Base-by-base conservation (phyloP, 2,888 invertebrate genomes). In the Drosophila incognita region DNA sequence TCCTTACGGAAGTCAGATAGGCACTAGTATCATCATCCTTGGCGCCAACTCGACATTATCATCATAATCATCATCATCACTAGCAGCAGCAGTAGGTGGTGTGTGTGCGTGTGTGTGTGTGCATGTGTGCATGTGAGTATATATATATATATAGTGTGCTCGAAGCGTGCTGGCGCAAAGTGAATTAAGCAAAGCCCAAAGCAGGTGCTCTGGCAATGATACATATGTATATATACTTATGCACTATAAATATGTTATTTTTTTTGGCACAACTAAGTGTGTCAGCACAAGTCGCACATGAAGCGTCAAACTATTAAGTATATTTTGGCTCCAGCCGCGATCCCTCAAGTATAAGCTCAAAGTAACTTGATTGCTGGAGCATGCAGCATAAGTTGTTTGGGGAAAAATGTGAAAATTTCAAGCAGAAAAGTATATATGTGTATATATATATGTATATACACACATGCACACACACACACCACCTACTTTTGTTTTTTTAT, bases 271-370 rank as follows among this genome's bases (percentile, higher is more conserved):
- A 4, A 49, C 24, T 27, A 58, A 54, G 42, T 59, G 59, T 36
- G 31, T 46, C 49, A 53, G 27, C 52, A 49, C 40, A 76, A 75
- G 73, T 81, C 74, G 69, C 65, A 76, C 74, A 86, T 56, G 87
- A 79, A 75, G 87, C 84, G 84, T 75, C 76, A 81, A 81, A 81
- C 87, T 83, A 87, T 89, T 81, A 81, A 81, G 73, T 69, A 72
- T 68, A 81, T 72, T 78, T 75, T 74, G 69, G 71, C 68, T 69
- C 27, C 70, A 68, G 58, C 24, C 51, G 46, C 29, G 8, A 15
- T 51, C 56, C 42, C 49, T 33, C 13, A 40, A 72, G 58, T 27
- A 71, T 63, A 71, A 59, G 58, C 46, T 24, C 49, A 56, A 53
- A 54, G 59, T 60, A 67, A 56, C 61, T 51, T 75, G 64, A 63